Conservation (phyloP, 1,140 invertebrate species). For the Pogonognathellus flavescens region DNA sequence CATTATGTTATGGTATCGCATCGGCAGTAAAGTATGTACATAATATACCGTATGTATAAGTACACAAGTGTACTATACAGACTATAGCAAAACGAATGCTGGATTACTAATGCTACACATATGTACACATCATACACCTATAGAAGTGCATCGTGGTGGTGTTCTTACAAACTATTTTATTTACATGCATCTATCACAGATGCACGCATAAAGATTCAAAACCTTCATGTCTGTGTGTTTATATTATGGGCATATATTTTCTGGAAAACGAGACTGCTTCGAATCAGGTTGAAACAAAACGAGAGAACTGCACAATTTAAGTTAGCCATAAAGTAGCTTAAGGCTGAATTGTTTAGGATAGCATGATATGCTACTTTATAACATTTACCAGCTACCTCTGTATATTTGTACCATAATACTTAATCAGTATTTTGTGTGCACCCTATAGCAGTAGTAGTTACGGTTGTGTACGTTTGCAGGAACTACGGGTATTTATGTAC, state of each 20-base stretch:
- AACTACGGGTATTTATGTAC: background rate
- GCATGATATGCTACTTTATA: background rate
- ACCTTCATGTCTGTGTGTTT: background rate
- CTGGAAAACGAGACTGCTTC: background rate
- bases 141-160: background rate
- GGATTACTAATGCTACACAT: background rate
- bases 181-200: background rate
- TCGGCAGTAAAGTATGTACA: too few relatives aligned
- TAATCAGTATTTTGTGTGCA: too few relatives aligned
- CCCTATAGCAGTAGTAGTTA: background rate
- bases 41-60: too few relatives aligned
- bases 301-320: conserved; percentile 19
- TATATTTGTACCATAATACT: too few relatives aligned
- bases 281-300: conserved; percentile 23
- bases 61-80: background rate
- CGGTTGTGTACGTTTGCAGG: background rate
- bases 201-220: background rate
- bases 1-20: too few relatives aligned
- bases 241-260: conserved; percentile 28
- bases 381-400: background rate
- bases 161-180: background rate
- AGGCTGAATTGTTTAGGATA: conserved; percentile 23
- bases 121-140: background rate
- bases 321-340: conserved; percentile 20
- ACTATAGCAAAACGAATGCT: background rate